Percentiles rank a stretch among this genome's conserved stretches.
Evolutionary conservation across 2,113 vertebrate species (phyloP).

Genomic region (Lepus europaeus): DNA sequence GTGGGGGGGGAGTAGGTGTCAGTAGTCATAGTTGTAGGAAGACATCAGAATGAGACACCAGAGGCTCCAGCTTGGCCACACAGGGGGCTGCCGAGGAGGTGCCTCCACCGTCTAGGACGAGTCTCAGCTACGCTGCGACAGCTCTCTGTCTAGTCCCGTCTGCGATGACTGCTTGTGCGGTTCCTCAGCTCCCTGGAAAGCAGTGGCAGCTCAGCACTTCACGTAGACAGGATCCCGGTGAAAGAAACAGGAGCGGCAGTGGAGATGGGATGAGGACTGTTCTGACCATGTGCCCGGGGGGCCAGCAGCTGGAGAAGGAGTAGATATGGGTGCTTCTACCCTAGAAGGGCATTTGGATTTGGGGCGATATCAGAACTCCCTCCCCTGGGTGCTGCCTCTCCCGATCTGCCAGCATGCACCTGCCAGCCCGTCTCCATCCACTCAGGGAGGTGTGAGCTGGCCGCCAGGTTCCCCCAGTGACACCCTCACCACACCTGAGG

Average conservation of each 20-base stretch:
- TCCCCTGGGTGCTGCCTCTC: not conserved
- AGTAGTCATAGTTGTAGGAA: not conserved
- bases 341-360: not conserved
- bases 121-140: not conserved
- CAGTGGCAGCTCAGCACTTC: not conserved
- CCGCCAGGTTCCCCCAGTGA: not conserved
- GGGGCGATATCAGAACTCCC: not conserved
- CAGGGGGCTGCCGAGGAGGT: not conserved
- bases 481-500: not conserved
- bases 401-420: no score
- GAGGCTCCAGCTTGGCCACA: not conserved
- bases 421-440: not conserved
- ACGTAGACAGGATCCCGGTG: not conserved
- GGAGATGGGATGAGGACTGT: not conserved
- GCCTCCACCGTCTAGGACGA: no score
- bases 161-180: not conserved
- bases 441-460: not conserved
- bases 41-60: not conserved
- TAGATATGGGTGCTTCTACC: not conserved
- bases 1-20: not conserved
- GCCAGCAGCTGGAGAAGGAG: not conserved
- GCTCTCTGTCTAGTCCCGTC: not conserved
- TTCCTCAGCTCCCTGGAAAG: not conserved
- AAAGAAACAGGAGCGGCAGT: not conserved
- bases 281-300: not conserved